These are phyloP conservation scores for Formica selysi DNA, from an alignment of 1,140 invertebrate genomes.

Conservation along the genomic window DNA sequence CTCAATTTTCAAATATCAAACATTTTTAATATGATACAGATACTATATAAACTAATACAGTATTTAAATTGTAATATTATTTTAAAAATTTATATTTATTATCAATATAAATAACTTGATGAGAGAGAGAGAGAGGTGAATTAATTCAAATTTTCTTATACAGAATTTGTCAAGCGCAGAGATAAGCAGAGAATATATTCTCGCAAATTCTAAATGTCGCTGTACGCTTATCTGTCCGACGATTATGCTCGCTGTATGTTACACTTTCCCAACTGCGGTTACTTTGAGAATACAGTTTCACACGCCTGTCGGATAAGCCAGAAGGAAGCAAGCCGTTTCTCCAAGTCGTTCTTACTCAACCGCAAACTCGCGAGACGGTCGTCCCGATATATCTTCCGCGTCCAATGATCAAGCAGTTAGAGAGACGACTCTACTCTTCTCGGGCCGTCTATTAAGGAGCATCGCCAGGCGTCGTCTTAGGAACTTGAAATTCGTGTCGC, in stretches of 20 bases:
- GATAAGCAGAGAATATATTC: conserved; percentile 18
- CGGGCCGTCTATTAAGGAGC: conserved; percentile 36
- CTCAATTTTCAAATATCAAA: neutral
- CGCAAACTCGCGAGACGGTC: conserved; percentile 26
- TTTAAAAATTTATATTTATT: neutral
- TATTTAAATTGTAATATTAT: neutral
- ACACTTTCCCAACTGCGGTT: conserved; percentile 28
- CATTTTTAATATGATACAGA: neutral
- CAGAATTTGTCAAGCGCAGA: conserved; percentile 7
- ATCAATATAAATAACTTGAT: neutral
- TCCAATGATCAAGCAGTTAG: conserved; percentile 57
- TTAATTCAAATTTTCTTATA: conserved; percentile 18
- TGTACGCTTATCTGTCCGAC: conserved; percentile 15
- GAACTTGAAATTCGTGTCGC: conserved; percentile 56
- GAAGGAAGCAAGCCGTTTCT: conserved; percentile 24
- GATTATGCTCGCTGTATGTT: conserved; percentile 8
- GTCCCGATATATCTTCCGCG: conserved; percentile 16
- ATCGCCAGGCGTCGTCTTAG: neutral
- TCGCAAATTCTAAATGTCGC: conserved; percentile 24
- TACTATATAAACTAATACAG: no score
- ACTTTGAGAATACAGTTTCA: conserved; percentile 32
- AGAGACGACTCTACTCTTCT: conserved; percentile 22
- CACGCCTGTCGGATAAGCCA: conserved; percentile 6
- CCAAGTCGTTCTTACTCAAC: conserved; percentile 27
- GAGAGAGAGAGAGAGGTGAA: neutral